phyloP scores from a whole-genome alignment of 2,113 vertebrate genomes.

The Vombatus ursinus region DNA sequence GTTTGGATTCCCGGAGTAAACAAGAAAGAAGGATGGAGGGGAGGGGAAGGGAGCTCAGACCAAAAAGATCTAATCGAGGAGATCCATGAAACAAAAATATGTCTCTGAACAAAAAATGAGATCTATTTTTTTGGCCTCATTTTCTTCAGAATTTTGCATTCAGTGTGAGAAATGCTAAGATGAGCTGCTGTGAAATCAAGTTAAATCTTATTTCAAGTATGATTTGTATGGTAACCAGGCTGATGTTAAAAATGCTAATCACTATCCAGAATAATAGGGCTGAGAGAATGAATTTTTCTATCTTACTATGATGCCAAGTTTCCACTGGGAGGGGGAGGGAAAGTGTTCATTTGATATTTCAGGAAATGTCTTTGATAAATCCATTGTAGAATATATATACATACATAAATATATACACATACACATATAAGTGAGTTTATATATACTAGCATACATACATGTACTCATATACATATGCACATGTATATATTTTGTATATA shows the following conservation, averaged over 20 bases:
- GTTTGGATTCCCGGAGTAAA: constrained; percentile 81
- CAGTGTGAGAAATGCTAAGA: constrained; percentile 67
- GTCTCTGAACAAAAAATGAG: constrained; percentile 54
- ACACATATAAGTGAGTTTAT: too few species aligned
- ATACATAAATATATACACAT: background rate
- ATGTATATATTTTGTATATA: too few species aligned
- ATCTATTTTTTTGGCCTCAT: constrained; percentile 62
- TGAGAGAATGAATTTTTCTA: constrained; percentile 49
- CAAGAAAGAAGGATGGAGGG: constrained; percentile 70
- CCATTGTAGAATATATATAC: constrained; percentile 8
- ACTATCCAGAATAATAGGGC: constrained; percentile 26
- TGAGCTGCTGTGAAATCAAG: constrained; percentile 55
- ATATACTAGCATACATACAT: background rate
- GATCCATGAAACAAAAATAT: constrained; percentile 65
- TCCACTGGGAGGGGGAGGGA: constrained; percentile 7
- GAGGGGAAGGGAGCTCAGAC: constrained; percentile 39
- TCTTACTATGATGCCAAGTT: background rate
- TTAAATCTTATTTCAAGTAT: constrained; percentile 46
- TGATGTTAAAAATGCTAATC: constrained; percentile 62
- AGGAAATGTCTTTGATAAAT: constrained; percentile 48
- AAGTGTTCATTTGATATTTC: background rate
- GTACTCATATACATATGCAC: too few species aligned
- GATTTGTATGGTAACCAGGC: constrained; percentile 46
- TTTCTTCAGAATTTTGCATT: constrained; percentile 67
- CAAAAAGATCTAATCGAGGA: constrained; percentile 61